Base-by-base conservation (phyloP, 2,113 vertebrate genomes). In the Emydura subglobosa region DNA sequence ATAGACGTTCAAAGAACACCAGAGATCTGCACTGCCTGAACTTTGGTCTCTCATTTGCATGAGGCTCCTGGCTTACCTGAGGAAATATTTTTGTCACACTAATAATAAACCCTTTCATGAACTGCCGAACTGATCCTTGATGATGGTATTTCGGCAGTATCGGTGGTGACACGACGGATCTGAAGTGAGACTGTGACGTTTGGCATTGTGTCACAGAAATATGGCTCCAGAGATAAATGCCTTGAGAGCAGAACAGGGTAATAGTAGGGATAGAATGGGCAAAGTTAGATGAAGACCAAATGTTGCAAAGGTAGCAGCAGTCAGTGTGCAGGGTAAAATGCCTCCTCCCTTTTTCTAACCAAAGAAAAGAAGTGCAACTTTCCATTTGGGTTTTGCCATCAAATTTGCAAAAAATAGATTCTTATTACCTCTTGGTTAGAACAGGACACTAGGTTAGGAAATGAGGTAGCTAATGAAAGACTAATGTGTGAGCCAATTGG, bases 131-230 rank as follows among this genome's bases (percentile, higher is more conserved):
- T 55, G 91, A 89, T 24, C 42, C 78, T 25, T 25, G 2, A 31
- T 7, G 85, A n/a, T 3, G 88, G 79, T 42, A 11, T n/a, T 42
- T 57, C 90, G 86, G 83, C 39, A 91, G 72, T 9, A 61, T 2
- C 54, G 17, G 1, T 16, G 72, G 51, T 25, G 81, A 31, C 27
- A n/a, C 14, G 78, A 51, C 5, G 79, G 0, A 74, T 6, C 3
- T 8, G 51, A 59, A 51, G 16, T 19, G 90, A 81, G 42, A 83
- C 39, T 2, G 1, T 90, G 14, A 76, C 79, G 61, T 54, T 25
- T 31, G 51, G 14, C 29, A n/a, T 2, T 27, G 0, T 7, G 1
- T 51, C 55, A 4, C 65, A 65, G 39, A 31, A 50, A 19, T 0
- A 24, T 72, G 72, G 13, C 49, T 47, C 47, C 68, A 31, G 61